Base-by-base conservation (phyloP, 1,140 invertebrate genomes). In the Drosophila micromelanica region DNA sequence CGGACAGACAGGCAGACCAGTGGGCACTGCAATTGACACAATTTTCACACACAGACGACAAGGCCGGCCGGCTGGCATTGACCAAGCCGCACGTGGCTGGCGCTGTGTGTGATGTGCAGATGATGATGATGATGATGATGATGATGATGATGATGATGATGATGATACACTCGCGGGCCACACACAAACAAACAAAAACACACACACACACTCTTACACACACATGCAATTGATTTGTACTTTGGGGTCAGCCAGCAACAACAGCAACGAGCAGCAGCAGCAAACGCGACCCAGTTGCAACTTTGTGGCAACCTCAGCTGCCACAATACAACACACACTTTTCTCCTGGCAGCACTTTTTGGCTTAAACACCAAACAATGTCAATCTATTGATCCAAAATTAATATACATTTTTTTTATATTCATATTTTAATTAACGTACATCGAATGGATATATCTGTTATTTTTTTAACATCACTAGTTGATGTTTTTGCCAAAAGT, bases 11-110 rank as follows among this genome's bases (percentile, higher is more conserved):
- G 46, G 23, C 32, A 35, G 52, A 42, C 45, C 65, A 71, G 35
- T 64, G 75, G 80, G 46, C 61, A 82, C 73, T 90, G 89, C 87
- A 90, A 91, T 90, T 90, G 87, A 90, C 87, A 90, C 87, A 90
- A 90, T 90, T 90, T 89, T 55, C 73, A 68, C 13, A 55, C 57
- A 45, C 57, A 73, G 55, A 70, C 73, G 42, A 46, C 56, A 56
- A 71, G 49, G 48, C 42, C 54, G 85, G 78, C 76, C 73, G 76
- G 63, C 64, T 63, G 69, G 62, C 61, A 72, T 71, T 72, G 68
- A 75, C 57, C 67, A 65, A 63, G 64, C 60, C 78, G 68, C 73
- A 76, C 69, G 78, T 80, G 76, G 73, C 76, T 30, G 37, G 43
- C 54, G 59, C 48, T 43, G 72, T 69, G 40, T 70, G 37, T 54